These are phyloP conservation scores for Muscidifurax raptorellus DNA, from an alignment of 1,140 invertebrate genomes.

Conservation along the genomic window DNA sequence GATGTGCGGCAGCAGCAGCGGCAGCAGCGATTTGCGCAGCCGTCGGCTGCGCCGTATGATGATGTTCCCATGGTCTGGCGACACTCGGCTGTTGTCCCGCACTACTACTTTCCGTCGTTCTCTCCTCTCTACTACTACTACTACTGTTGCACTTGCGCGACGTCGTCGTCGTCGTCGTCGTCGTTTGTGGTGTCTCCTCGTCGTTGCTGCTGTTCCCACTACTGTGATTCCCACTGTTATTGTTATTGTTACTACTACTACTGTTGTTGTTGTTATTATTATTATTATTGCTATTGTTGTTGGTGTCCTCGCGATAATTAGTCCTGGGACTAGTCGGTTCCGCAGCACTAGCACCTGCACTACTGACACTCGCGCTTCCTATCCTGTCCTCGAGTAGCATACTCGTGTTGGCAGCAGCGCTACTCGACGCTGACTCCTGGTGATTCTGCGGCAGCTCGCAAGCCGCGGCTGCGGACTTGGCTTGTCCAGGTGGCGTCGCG, in stretches of 20 bases:
- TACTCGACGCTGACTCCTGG: slow-evolving; percentile 57
- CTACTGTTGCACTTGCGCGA: slow-evolving; percentile 59
- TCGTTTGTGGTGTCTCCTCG: slow-evolving; percentile 53
- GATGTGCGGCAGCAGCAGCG: too few species aligned
- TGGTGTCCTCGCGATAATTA: slow-evolving; percentile 43
- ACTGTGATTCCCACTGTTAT: slow-evolving; percentile 52
- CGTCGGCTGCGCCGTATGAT: slow-evolving; percentile 60
- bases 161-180: slow-evolving; percentile 42
- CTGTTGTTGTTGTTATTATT: slow-evolving; percentile 47
- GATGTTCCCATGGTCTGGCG: slow-evolving; percentile 71
- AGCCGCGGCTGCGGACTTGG: slow-evolving; percentile 56
- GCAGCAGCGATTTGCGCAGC: slow-evolving; percentile 50
- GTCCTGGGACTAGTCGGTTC: slow-evolving; percentile 60
- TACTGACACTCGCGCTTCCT: slow-evolving; percentile 72
- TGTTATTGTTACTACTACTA: slow-evolving; percentile 60
- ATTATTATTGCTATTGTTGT: slow-evolving; percentile 41
- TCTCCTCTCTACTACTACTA: slow-evolving; percentile 50
- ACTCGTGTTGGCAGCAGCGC: slow-evolving; percentile 57
- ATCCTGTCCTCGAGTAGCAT: slow-evolving; percentile 68
- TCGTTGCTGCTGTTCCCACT: slow-evolving; percentile 51
- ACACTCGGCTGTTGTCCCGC: slow-evolving; percentile 56
- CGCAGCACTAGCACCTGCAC: slow-evolving; percentile 66
- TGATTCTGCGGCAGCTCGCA: not conserved
- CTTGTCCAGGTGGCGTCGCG: slow-evolving; percentile 71
- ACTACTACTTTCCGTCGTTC: slow-evolving; percentile 66